phyloP scores from a whole-genome alignment of 2,113 vertebrate genomes.

The Noctilio leporinus region DNA sequence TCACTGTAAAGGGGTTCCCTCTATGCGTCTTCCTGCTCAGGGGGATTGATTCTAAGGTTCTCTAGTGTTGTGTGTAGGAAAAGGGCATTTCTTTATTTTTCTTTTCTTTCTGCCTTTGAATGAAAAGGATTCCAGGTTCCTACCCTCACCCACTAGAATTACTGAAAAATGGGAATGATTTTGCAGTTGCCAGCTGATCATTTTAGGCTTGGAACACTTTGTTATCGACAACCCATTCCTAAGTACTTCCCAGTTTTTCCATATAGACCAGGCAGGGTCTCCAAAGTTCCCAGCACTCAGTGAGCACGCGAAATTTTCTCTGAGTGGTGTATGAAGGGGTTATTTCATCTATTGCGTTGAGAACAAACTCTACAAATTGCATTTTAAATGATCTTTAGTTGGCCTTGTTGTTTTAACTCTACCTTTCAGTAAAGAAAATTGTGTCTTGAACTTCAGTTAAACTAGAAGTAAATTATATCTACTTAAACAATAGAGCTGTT shows the following conservation, averaged over 20 bases:
- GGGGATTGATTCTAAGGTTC: neutral
- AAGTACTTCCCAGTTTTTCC: neutral
- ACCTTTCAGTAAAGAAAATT: constrained; percentile 60
- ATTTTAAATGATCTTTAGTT: constrained; percentile 39
- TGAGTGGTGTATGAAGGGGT: neutral
- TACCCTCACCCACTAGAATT: neutral
- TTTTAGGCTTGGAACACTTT: neutral
- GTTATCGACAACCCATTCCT: neutral
- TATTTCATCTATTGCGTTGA: neutral
- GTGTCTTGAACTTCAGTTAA: constrained; percentile 52
- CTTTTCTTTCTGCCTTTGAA: neutral
- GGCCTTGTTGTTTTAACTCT: constrained; percentile 36
- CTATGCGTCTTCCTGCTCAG: neutral
- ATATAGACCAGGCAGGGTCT: neutral
- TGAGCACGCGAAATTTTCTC: neutral
- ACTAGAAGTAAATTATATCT: constrained; percentile 55
- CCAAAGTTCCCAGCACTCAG: neutral
- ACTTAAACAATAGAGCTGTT: constrained; percentile 56
- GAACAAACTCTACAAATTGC: constrained; percentile 63
- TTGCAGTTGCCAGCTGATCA: neutral
- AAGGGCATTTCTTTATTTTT: neutral
- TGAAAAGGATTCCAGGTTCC: neutral
- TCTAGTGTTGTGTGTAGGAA: neutral
- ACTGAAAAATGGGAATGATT: neutral
- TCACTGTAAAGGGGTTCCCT: neutral